Conservation (phyloP, 2,888 invertebrate species). For the Dolichomitus sp. region DNA sequence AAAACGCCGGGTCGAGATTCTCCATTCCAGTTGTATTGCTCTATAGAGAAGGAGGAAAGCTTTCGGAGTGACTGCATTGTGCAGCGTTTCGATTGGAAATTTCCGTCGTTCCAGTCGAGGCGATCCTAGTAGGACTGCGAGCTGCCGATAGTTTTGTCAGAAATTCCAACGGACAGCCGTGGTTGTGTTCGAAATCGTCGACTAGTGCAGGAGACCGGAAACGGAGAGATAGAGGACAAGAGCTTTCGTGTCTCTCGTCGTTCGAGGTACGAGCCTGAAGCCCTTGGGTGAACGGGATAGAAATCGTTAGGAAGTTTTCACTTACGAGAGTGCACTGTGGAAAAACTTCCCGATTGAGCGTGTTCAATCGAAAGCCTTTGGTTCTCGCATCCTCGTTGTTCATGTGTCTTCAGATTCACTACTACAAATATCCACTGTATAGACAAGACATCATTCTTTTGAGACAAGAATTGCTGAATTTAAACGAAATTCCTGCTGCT, state of each 20-base stretch:
- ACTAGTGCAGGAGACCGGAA: background rate
- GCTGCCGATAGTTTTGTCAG: constrained; percentile 41
- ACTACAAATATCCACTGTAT: background rate
- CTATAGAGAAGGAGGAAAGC: constrained; percentile 16
- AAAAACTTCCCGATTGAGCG: constrained; percentile 31
- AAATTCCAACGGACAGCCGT: constrained; percentile 41
- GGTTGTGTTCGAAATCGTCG: constrained; percentile 11
- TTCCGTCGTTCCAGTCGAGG: constrained; percentile 20
- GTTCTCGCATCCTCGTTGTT: background rate
- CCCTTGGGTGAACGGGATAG: constrained; percentile 15
- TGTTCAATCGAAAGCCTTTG: constrained; percentile 16
- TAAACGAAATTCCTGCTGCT: background rate
- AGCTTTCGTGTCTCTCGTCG: constrained; percentile 18
- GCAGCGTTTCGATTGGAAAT: constrained; percentile 32
- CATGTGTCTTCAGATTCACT: background rate
- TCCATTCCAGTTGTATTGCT: constrained; percentile 9
- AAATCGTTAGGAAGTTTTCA: constrained; percentile 47
- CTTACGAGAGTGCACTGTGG: constrained; percentile 17
- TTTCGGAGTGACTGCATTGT: constrained; percentile 9
- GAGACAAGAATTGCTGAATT: background rate
- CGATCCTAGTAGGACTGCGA: background rate
- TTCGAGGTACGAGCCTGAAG: constrained; percentile 10
- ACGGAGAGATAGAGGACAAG: constrained; percentile 38
- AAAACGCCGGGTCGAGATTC: background rate
- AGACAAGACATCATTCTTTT: background rate